Conservation (phyloP, 2,888 invertebrate species). For the Drosophila cognata region DNA sequence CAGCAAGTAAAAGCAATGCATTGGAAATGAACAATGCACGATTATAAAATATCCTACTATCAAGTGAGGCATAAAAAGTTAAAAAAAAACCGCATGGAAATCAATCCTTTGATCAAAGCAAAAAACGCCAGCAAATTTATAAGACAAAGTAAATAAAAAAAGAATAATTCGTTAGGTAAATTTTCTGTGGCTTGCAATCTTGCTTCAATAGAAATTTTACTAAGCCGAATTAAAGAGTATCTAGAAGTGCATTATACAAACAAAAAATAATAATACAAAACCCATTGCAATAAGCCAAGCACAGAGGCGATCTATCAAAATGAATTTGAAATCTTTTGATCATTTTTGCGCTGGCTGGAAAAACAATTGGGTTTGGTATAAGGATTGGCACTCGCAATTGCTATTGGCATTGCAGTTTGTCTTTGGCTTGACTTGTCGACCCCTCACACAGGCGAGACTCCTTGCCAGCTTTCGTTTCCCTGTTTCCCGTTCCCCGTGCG, state of each 20-base stretch:
- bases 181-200: background rate
- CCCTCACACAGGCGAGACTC: background rate
- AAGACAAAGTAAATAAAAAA: background rate
- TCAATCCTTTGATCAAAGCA: background rate
- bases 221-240: slow-evolving; percentile 31
- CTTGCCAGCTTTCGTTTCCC: slow-evolving; percentile 20
- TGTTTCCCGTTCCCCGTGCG: slow-evolving; percentile 37
- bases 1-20: slow-evolving; percentile 52
- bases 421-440: slow-evolving; percentile 75
- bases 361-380: slow-evolving; percentile 40
- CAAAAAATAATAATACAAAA: background rate
- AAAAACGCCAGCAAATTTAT: background rate
- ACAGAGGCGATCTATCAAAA: slow-evolving; percentile 76
- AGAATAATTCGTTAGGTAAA: background rate
- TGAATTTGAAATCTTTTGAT: slow-evolving; percentile 82
- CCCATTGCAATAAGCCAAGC: slow-evolving; percentile 24
- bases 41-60: slow-evolving; percentile 41
- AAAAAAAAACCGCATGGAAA: background rate
- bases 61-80: background rate
- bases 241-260: background rate
- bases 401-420: slow-evolving; percentile 75
- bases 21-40: slow-evolving; percentile 32
- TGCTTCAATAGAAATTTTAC: background rate
- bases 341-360: slow-evolving; percentile 71
- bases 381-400: slow-evolving; percentile 32